These are phyloP conservation scores for Onychostruthus taczanowskii DNA, from an alignment of 2,113 vertebrate genomes.

Conservation along the genomic window DNA sequence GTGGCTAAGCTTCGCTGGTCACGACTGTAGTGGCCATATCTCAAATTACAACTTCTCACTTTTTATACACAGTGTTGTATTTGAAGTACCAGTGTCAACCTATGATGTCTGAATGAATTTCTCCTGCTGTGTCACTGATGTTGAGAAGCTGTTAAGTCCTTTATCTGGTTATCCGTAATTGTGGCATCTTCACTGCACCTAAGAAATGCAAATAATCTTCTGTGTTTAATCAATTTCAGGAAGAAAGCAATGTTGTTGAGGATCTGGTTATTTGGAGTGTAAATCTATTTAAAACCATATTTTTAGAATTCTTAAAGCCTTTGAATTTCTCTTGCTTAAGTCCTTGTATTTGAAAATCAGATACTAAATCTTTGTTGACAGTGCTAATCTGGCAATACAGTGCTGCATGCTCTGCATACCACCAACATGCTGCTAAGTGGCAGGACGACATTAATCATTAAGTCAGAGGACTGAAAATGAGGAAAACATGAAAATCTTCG, in stretches of 20 bases:
- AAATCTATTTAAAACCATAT: not conserved
- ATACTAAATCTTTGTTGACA: not conserved
- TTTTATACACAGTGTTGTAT: not conserved
- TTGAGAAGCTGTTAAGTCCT: not conserved
- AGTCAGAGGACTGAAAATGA: not conserved
- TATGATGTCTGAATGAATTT: not conserved
- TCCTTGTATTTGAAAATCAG: not conserved
- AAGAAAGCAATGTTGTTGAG: not conserved
- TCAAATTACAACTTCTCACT: not conserved
- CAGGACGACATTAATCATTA: not conserved
- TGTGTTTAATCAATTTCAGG: not conserved
- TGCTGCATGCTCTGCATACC: not conserved
- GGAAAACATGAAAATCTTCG: not conserved
- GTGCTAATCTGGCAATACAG: not conserved
- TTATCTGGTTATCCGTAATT: not conserved
- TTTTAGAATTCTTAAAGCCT: not conserved
- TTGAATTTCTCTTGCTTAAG: not conserved
- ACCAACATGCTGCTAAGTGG: not conserved
- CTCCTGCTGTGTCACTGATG: not conserved
- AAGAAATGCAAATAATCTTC: not conserved
- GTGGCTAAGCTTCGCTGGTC: not conserved
- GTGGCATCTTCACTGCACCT: not conserved
- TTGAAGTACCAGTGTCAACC: not conserved
- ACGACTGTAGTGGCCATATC: not conserved
- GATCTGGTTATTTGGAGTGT: not conserved